Evolutionary conservation across 1,140 invertebrate genomes (phyloP).

Genomic region (Sinonovacula constricta): DNA sequence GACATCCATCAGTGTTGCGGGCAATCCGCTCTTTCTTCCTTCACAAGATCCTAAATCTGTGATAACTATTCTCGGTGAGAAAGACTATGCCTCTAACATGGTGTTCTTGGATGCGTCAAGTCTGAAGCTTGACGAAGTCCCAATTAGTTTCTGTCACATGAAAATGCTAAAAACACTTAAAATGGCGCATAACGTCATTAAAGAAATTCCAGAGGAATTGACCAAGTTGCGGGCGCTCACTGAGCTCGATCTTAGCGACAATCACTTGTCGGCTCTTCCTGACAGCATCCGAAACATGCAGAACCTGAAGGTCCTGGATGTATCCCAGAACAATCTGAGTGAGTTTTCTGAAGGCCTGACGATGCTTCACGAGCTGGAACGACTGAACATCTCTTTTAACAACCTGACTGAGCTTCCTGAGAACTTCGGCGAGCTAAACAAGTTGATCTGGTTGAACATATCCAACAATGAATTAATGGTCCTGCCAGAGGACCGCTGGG

Average conservation of each 20-base stretch:
- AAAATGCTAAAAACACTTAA: constrained; percentile 63
- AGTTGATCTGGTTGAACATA: constrained; percentile 65
- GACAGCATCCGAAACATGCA: constrained; percentile 61
- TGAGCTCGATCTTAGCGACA: constrained; percentile 67
- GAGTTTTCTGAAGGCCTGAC: constrained; percentile 65
- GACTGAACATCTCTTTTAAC: constrained; percentile 71
- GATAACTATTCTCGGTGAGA: constrained; percentile 60
- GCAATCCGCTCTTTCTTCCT: constrained; percentile 68
- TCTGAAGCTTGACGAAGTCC: constrained; percentile 72
- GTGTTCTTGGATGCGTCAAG: constrained; percentile 65
- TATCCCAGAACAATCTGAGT: constrained; percentile 68
- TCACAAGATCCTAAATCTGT: constrained; percentile 62
- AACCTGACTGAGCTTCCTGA: constrained; percentile 67
- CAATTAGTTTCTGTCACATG: constrained; percentile 59
- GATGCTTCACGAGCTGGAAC: constrained; percentile 63
- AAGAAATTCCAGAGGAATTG: constrained; percentile 64
- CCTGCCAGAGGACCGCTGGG: constrained; percentile 67
- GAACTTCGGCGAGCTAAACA: constrained; percentile 68
- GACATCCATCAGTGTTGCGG: constrained; percentile 64
- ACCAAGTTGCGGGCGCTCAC: constrained; percentile 64
- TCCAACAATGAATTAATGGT: constrained; percentile 70
- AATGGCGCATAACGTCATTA: constrained; percentile 66
- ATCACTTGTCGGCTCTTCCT: constrained; percentile 64
- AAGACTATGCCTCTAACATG: constrained; percentile 60
- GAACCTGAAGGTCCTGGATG: constrained; percentile 62